Conservation (phyloP, 2,888 invertebrate species). For the Zaprionus lineosus region DNA sequence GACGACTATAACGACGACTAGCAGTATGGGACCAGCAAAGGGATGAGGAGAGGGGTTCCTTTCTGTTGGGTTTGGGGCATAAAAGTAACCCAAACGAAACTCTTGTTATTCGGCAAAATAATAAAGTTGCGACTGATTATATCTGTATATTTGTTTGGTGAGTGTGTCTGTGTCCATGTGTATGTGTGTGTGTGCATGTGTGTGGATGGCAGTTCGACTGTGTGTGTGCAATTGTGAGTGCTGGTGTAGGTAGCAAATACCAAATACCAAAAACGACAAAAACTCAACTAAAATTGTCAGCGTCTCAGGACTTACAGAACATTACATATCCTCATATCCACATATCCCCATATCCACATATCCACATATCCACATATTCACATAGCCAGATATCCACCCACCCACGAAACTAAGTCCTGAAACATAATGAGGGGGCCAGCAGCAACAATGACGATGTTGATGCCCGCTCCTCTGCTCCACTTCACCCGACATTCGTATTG, state of each 20-base stretch:
- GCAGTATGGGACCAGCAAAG: neutral
- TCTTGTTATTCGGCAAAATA: constrained; percentile 67
- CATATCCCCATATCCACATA: too few species aligned
- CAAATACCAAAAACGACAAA: constrained; percentile 53
- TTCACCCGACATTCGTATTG: constrained; percentile 46
- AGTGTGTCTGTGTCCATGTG: constrained; percentile 7
- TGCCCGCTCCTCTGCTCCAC: constrained; percentile 32
- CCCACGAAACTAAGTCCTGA: neutral
- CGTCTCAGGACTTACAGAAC: constrained; percentile 65
- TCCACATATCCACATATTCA: too few species aligned
- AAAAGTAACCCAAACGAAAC: constrained; percentile 45
- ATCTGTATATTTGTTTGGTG: constrained; percentile 39
- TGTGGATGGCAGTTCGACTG: constrained; percentile 8
- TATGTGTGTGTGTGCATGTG: constrained; percentile 6
- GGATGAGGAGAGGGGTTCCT: neutral
- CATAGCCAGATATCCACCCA: constrained; percentile 17
- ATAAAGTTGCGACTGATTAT: constrained; percentile 77
- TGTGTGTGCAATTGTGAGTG: constrained; percentile 7
- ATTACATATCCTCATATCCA: constrained; percentile 62
- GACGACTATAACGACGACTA: neutral
- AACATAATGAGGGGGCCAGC: too few species aligned
- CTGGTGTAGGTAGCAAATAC: constrained; percentile 67
- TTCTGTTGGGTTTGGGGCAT: constrained; percentile 10
- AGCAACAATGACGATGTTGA: constrained; percentile 28
- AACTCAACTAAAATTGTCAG: constrained; percentile 76